Percentiles rank a stretch among this genome's conserved stretches.
These are phyloP conservation scores for Indicator indicator DNA, from an alignment of 2,113 vertebrate genomes.

Conservation along the genomic window DNA sequence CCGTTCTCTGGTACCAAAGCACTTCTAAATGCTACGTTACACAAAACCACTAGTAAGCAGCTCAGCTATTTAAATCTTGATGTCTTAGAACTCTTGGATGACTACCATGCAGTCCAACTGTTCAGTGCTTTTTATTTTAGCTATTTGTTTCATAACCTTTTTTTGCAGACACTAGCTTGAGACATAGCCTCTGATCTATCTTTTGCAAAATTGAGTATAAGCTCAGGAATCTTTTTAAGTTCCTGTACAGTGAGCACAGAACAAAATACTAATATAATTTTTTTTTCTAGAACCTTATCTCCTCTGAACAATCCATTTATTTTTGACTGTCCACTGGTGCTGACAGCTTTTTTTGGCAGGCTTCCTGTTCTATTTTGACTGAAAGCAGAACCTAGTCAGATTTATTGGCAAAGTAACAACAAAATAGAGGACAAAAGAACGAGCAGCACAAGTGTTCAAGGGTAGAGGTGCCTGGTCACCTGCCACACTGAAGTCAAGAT, in stretches of 20 bases:
- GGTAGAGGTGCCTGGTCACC: background rate
- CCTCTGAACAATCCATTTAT: background rate
- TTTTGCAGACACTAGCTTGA: background rate
- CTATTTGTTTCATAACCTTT: background rate
- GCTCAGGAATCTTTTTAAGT: background rate
- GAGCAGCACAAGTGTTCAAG: background rate
- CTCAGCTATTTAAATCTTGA: background rate
- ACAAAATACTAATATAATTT: background rate
- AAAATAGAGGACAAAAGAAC: background rate
- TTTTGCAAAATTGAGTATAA: background rate
- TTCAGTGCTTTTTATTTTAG: background rate
- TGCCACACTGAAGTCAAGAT: fast-evolving
- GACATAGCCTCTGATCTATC: background rate
- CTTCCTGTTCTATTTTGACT: background rate
- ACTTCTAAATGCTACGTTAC: background rate
- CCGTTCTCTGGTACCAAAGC: background rate
- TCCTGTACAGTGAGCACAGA: background rate
- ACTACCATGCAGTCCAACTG: background rate
- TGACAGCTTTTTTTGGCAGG: background rate
- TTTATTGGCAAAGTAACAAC: background rate
- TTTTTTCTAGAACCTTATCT: background rate
- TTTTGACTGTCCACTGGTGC: background rate
- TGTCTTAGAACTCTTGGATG: background rate
- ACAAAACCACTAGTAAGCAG: background rate
- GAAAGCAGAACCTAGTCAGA: background rate